Percentiles rank a stretch among this genome's conserved stretches.
Conservation (phyloP, 2,797 vertebrate genomes). For the Vultur gryphus region DNA sequence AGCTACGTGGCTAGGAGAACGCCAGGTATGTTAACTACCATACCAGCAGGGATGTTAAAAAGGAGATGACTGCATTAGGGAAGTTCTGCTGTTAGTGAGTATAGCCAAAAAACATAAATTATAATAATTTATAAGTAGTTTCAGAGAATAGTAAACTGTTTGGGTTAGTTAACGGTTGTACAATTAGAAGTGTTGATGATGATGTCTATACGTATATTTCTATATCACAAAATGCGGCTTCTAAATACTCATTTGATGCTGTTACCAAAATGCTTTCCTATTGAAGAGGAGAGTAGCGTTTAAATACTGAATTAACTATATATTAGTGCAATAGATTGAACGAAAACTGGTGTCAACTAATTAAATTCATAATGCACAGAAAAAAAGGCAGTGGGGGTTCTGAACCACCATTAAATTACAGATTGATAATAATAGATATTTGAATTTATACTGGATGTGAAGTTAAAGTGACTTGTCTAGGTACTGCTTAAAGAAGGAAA, state of each 20-base stretch:
- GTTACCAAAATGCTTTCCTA: neutral
- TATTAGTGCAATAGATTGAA: neutral
- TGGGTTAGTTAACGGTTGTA: accelerated
- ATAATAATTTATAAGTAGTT: accelerated
- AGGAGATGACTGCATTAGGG: accelerated
- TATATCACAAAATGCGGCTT: accelerated
- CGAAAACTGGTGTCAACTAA: accelerated
- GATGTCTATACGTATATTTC: accelerated
- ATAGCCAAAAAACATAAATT: accelerated
- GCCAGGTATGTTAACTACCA: accelerated
- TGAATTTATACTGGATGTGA: neutral
- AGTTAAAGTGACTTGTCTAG: neutral
- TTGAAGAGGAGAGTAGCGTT: accelerated
- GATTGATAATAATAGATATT: neutral
- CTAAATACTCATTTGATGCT: neutral
- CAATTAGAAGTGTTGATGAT: accelerated
- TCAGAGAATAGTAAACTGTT: accelerated
- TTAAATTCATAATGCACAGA: neutral
- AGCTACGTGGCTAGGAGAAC: accelerated
- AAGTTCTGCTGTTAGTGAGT: accelerated
- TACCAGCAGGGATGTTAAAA: accelerated
- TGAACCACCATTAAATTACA: accelerated
- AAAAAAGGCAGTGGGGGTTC: neutral
- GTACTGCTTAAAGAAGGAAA: neutral
- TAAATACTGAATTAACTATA: neutral